phyloP scores from a whole-genome alignment of 2,797 vertebrate species.

The Aldrovandia affinis region DNA sequence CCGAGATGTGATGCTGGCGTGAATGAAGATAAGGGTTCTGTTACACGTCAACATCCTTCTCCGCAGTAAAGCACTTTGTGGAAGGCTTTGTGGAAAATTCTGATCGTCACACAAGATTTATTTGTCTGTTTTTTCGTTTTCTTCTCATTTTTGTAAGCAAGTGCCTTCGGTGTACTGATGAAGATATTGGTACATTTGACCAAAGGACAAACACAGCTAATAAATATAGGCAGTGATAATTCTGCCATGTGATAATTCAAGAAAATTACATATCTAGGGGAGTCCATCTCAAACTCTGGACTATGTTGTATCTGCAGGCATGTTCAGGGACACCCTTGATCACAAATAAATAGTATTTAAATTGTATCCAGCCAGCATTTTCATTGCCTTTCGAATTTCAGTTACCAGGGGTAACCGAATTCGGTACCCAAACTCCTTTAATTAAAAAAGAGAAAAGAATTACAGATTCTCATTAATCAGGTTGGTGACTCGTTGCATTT shows the following conservation, averaged over 20 bases:
- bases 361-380: neutral
- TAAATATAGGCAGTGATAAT: neutral
- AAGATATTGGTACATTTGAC: neutral
- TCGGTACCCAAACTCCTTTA: neutral
- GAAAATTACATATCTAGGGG: no score
- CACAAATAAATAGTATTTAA: neutral
- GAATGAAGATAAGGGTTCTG: neutral
- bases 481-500: neutral
- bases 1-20: neutral
- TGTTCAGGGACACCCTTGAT: neutral
- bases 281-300: neutral
- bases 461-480: neutral
- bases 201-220: neutral
- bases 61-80: neutral
- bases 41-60: neutral
- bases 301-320: neutral
- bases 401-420: neutral
- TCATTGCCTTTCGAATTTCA: neutral
- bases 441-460: neutral
- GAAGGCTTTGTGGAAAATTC: neutral
- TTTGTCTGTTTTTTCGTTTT: neutral
- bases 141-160: conserved; percentile 3
- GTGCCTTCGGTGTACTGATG: neutral
- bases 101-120: neutral
- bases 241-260: no score